Conservation (phyloP, 2,113 vertebrate genomes). For the Calypte anna region DNA sequence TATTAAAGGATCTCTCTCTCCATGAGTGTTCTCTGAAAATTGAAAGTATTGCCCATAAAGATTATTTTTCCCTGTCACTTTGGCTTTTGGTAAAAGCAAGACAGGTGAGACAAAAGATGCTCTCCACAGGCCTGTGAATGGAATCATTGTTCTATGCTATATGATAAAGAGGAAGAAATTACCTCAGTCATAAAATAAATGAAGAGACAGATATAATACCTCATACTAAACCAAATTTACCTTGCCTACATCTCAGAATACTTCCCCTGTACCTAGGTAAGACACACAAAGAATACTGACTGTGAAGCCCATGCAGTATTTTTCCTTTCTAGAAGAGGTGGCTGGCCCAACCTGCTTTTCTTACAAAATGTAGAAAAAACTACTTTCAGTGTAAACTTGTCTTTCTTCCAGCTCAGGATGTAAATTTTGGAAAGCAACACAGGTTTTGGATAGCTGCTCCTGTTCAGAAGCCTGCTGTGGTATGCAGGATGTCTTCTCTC, state of each 20-base stretch:
- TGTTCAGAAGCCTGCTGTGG: background rate
- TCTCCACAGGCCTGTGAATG: background rate
- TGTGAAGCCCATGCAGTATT: background rate
- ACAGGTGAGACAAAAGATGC: background rate
- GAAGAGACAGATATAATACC: background rate
- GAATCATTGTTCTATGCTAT: background rate
- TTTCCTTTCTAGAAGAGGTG: background rate
- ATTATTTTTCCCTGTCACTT: background rate
- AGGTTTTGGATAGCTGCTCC: background rate
- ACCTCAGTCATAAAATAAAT: background rate
- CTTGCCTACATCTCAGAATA: background rate
- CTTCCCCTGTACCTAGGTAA: background rate
- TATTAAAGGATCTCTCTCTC: background rate
- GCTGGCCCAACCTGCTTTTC: background rate
- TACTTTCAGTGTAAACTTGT: background rate
- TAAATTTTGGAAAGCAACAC: background rate
- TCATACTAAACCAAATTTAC: background rate
- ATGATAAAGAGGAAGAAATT: background rate
- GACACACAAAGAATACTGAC: background rate
- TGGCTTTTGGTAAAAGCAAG: background rate
- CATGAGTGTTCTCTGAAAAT: background rate
- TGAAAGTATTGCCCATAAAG: background rate
- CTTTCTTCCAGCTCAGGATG: background rate
- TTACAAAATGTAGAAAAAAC: background rate
- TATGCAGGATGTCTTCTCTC: background rate